Evolutionary conservation across 2,797 vertebrate genomes (phyloP).

Genomic region (Enteromius argenteus): DNA sequence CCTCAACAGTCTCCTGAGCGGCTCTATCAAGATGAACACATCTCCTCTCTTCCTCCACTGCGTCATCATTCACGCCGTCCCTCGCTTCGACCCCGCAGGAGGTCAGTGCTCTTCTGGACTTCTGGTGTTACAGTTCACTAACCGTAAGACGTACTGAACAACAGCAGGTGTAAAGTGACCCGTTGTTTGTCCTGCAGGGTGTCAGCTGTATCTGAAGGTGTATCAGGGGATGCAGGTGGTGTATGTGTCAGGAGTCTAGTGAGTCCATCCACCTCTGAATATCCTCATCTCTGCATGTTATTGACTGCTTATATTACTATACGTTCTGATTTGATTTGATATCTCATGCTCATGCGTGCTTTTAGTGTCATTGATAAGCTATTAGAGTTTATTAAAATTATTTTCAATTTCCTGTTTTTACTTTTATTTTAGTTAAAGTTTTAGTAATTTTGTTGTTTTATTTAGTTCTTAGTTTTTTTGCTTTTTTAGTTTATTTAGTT

Average conservation of each 20-base stretch:
- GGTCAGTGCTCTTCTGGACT: constrained; percentile 71
- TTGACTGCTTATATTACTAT: background rate
- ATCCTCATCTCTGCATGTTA: background rate
- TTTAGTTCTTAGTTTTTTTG: background rate
- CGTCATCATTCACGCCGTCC: constrained; percentile 87
- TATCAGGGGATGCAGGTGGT: constrained; percentile 95
- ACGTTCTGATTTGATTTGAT: background rate
- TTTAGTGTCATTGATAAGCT: background rate
- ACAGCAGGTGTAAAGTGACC: background rate
- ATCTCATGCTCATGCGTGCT: background rate
- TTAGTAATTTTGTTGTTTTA: background rate
- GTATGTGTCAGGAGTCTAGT: constrained; percentile 95
- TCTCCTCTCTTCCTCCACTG: constrained; percentile 90
- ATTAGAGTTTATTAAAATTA: background rate
- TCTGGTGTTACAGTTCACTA: background rate
- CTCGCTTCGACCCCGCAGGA: constrained; percentile 85
- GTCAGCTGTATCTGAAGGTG: constrained; percentile 90
- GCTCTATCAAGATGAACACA: constrained; percentile 93
- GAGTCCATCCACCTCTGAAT: constrained; percentile 71
- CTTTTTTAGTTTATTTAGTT: too few species aligned
- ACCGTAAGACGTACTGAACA: background rate
- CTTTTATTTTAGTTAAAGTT: background rate
- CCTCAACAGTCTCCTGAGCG: constrained; percentile 90
- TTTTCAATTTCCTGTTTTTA: background rate
- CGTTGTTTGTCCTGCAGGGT: constrained; percentile 73